These are phyloP conservation scores for Diglossa cyanea DNA, from an alignment of 2,797 vertebrate species.

Conservation along the genomic window DNA sequence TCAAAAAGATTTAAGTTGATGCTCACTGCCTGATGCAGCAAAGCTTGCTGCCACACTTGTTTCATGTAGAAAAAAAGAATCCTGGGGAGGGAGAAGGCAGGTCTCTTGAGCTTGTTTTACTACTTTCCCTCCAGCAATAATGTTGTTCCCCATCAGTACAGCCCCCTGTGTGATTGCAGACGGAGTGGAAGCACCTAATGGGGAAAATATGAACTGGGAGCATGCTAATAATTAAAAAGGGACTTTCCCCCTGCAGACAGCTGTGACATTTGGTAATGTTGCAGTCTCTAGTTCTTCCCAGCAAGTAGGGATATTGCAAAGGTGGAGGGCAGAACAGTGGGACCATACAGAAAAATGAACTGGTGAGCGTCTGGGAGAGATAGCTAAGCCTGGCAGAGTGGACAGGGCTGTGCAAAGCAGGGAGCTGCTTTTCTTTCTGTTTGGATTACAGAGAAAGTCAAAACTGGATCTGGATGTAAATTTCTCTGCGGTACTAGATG, in stretches of 20 bases:
- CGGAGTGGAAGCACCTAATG: constrained; percentile 15
- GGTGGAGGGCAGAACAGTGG: accelerated
- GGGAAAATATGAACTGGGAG: constrained; percentile 18
- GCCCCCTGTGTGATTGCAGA: neutral
- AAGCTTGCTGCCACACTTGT: neutral
- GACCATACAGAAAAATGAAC: neutral
- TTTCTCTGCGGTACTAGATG: neutral
- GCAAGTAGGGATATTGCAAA: neutral
- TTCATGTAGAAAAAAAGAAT: neutral
- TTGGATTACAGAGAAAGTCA: neutral
- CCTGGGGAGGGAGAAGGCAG: neutral
- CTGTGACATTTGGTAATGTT: neutral
- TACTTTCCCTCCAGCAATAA: neutral
- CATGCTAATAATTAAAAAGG: neutral
- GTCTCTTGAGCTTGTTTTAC: neutral
- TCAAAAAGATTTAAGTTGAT: neutral
- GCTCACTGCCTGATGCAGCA: neutral
- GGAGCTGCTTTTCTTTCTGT: neutral
- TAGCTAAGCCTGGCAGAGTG: neutral
- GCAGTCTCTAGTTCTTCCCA: neutral
- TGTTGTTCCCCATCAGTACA: neutral
- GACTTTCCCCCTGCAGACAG: constrained; percentile 21
- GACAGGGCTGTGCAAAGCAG: accelerated
- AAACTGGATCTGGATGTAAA: neutral
- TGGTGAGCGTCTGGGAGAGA: accelerated